phyloP scores from a whole-genome alignment of 2,797 vertebrate genomes.

The Tachyglossus aculeatus region DNA sequence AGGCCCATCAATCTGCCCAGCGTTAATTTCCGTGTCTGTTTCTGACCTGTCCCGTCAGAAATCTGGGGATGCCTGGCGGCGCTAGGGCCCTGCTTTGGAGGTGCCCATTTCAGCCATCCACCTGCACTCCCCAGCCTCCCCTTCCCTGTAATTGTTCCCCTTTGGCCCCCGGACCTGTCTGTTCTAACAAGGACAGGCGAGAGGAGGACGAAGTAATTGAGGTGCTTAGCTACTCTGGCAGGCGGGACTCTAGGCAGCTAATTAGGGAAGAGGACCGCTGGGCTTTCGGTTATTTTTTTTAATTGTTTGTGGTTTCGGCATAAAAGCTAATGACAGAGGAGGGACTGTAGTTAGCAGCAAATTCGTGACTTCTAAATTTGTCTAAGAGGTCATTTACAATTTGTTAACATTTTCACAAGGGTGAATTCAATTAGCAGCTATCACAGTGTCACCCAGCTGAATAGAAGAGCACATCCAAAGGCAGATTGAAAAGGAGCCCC shows the following conservation, averaged over 20 bases:
- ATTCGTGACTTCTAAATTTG: conserved; percentile 61
- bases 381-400: conserved; percentile 68
- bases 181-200: conserved; percentile 55
- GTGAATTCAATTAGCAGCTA: conserved; percentile 69
- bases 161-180: conserved; percentile 63
- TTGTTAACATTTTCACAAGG: conserved; percentile 58
- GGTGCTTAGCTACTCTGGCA: conserved; percentile 63
- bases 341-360: conserved; percentile 32
- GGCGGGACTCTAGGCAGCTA: conserved; percentile 67
- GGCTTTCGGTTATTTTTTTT: conserved; percentile 67
- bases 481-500: neutral
- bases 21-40: conserved; percentile 41
- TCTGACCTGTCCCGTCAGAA: conserved; percentile 41
- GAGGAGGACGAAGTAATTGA: conserved; percentile 62
- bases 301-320: conserved; percentile 75
- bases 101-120: no score
- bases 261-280: conserved; percentile 70
- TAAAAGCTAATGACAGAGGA: conserved; percentile 63
- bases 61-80: conserved; percentile 29
- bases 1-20: conserved; percentile 46
- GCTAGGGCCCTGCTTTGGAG: conserved; percentile 10
- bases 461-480: neutral
- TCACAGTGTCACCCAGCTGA: rapidly evolving
- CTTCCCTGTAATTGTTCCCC: conserved; percentile 70
- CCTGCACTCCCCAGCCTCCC: conserved; percentile 15